Evolutionary conservation across 2,888 invertebrate species (phyloP).

Genomic region (Linnaemya vulpina): DNA sequence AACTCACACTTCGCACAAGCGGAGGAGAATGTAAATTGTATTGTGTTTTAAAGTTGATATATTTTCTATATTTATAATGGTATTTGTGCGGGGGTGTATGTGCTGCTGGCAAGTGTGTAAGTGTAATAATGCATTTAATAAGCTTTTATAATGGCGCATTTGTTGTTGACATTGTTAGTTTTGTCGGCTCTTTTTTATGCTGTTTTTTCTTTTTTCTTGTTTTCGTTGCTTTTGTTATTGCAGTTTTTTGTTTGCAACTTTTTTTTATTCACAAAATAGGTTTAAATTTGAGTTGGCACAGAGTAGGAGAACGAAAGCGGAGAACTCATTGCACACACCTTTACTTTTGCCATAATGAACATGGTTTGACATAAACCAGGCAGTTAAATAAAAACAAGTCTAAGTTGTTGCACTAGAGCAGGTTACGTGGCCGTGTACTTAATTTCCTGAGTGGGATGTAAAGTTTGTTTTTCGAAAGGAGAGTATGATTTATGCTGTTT

Average conservation of each 20-base stretch:
- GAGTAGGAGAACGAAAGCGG: neutral
- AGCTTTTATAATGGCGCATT: constrained; percentile 68
- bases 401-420: constrained; percentile 59
- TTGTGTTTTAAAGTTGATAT: constrained; percentile 18
- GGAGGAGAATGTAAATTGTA: neutral
- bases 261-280: constrained; percentile 17
- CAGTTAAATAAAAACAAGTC: constrained; percentile 50
- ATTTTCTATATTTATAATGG: constrained; percentile 34
- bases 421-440: constrained; percentile 69
- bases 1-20: neutral
- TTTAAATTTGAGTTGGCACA: constrained; percentile 9
- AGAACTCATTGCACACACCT: constrained; percentile 13
- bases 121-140: constrained; percentile 72
- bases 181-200: constrained; percentile 46
- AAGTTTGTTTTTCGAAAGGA: constrained; percentile 51
- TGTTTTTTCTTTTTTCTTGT: constrained; percentile 6
- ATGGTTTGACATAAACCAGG: constrained; percentile 57
- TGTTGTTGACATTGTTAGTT: constrained; percentile 70
- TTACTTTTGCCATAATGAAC: constrained; percentile 20
- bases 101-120: constrained; percentile 21
- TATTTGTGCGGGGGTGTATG: constrained; percentile 2
- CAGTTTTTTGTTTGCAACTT: constrained; percentile 42
- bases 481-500: constrained; percentile 60
- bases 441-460: constrained; percentile 65
- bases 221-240: constrained; percentile 25